Percentiles rank a stretch among this genome's conserved stretches.
Evolutionary conservation across 2,797 vertebrate genomes (phyloP).

Genomic region (Diglossa cyanea): DNA sequence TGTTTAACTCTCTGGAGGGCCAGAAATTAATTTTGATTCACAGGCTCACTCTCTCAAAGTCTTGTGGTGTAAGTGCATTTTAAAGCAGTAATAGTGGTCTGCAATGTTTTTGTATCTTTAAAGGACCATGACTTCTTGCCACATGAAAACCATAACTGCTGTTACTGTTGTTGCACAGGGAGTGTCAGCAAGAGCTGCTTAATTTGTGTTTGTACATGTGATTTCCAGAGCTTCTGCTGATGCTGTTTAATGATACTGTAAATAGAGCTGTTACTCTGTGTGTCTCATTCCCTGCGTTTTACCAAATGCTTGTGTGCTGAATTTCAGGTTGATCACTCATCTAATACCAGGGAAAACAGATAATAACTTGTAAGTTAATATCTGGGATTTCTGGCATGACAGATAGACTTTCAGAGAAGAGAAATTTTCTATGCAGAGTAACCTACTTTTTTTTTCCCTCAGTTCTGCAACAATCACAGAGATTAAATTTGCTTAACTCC

Average conservation of each 20-base stretch:
- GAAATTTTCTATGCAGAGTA: not conserved
- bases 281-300: not conserved
- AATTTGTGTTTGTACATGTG: not conserved
- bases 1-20: not conserved
- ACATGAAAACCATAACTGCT: not conserved
- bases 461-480: not conserved
- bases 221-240: not conserved
- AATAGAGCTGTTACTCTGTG: not conserved
- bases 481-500: slow-evolving; percentile 41
- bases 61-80: not conserved
- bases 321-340: not conserved
- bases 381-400: not conserved
- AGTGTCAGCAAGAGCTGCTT: not conserved
- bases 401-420: not conserved
- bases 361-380: not conserved
- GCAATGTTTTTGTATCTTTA: not conserved
- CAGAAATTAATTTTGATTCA: not conserved
- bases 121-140: not conserved
- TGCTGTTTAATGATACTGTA: not conserved
- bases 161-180: not conserved
- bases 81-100: not conserved
- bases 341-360: not conserved
- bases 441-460: slow-evolving; percentile 11
- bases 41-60: not conserved
- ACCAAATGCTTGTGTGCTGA: not conserved